Conservation (phyloP, 1,140 invertebrate genomes). For the Lutraria rhynchaena region DNA sequence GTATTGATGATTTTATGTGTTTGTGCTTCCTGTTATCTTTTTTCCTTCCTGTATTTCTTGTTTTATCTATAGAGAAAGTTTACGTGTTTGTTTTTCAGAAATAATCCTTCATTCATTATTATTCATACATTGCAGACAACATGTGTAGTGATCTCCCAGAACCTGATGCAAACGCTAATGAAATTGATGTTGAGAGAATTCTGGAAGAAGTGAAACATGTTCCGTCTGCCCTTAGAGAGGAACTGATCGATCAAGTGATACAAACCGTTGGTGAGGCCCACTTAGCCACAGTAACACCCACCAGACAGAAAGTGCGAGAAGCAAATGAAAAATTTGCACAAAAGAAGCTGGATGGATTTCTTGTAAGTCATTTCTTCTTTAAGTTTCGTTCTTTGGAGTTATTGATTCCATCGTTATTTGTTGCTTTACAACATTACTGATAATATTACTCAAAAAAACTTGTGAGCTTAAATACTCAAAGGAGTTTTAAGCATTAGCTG, state of each 20-base stretch:
- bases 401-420: too few relatives aligned
- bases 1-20: too few relatives aligned
- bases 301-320: slow-evolving; percentile 91
- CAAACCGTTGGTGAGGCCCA: slow-evolving; percentile 95
- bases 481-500: too few relatives aligned
- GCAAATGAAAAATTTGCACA: slow-evolving; percentile 69
- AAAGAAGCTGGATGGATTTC: slow-evolving; percentile 44
- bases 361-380: slow-evolving; percentile 27
- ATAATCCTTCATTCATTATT: too few relatives aligned
- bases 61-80: too few relatives aligned
- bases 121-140: slow-evolving; percentile 15
- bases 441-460: too few relatives aligned
- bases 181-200: slow-evolving; percentile 65
- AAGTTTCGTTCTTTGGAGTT: too few relatives aligned
- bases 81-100: too few relatives aligned
- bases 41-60: too few relatives aligned
- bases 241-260: slow-evolving; percentile 77
- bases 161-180: slow-evolving; percentile 42
- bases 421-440: too few relatives aligned
- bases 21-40: too few relatives aligned
- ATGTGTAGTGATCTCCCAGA: slow-evolving; percentile 6
- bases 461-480: too few relatives aligned
- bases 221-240: slow-evolving; percentile 88
- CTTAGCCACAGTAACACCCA: slow-evolving; percentile 97
- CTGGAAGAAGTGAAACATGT: slow-evolving; percentile 85